phyloP scores from a whole-genome alignment of 2,888 invertebrate genomes.

The Agrilus biguttatus region DNA sequence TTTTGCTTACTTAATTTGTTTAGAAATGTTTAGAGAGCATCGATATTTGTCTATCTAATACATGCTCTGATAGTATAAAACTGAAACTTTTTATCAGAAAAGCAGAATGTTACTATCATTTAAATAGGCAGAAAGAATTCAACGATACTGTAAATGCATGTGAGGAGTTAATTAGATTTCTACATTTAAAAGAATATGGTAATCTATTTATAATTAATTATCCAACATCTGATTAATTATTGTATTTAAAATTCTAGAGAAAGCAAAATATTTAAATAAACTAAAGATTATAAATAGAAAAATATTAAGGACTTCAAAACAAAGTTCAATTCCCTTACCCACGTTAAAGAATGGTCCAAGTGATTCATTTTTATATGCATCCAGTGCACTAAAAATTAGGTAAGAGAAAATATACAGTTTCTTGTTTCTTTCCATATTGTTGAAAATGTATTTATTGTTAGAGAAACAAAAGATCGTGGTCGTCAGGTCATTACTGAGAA shows the following conservation, averaged over 20 bases:
- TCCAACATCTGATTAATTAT: slow-evolving; percentile 15
- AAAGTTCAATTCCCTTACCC: slow-evolving; percentile 23
- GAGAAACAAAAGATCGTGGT: slow-evolving; percentile 42
- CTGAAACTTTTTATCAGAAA: slow-evolving; percentile 53
- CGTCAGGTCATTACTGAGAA: slow-evolving; percentile 49
- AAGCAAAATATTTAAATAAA: slow-evolving; percentile 17
- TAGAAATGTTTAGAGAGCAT: slow-evolving; percentile 52
- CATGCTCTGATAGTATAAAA: slow-evolving; percentile 45
- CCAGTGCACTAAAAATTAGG: slow-evolving; percentile 36
- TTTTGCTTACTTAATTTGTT: slow-evolving; percentile 11
- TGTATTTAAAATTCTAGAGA: slow-evolving; percentile 12
- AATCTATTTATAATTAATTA: neutral
- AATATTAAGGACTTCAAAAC: slow-evolving; percentile 9
- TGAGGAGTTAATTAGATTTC: slow-evolving; percentile 10
- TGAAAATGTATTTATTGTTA: slow-evolving; percentile 13
- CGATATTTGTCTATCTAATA: slow-evolving; percentile 39
- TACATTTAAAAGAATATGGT: neutral
- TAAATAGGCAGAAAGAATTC: slow-evolving; percentile 18
- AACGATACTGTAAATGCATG: slow-evolving; percentile 11
- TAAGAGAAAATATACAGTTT: slow-evolving; percentile 9
- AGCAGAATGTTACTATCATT: slow-evolving; percentile 46
- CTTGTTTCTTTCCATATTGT: no score
- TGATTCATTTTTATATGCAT: slow-evolving; percentile 37
- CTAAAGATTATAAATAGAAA: slow-evolving; percentile 13
- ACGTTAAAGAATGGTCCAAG: slow-evolving; percentile 35